Base-by-base conservation (phyloP, 92 coral and sea anemone genomes). In the Siderastrea radians region DNA sequence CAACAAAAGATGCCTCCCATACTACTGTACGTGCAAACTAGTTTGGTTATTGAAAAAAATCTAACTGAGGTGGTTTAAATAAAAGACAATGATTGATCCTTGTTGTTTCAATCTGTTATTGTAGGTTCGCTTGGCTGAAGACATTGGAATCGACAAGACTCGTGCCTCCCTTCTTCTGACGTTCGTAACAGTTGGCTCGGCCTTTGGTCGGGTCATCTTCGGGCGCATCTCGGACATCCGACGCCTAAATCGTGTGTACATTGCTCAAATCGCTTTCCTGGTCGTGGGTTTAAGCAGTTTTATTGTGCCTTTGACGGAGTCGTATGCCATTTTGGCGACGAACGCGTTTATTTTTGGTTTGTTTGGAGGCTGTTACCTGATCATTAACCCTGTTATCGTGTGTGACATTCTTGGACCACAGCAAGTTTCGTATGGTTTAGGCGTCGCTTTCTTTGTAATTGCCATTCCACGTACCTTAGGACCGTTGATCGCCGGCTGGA, bases 81-180 rank as follows among this genome's bases (percentile, higher is more conserved):
- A 26, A 26, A 26, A 26, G 38, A 26, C 38, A 26, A 26, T 26
- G 38, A 26, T 26, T 26, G 38, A 26, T 26, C 38, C 38, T 0
- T 15, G 2, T 6, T 9, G 6, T 45, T 19, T 63, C 13, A 58
- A 54, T 61, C 26, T 1, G 68, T 70, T 19, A 3, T 51, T 59
- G 6, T 63, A 94, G 98, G 95, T 93, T 73, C 95, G 94, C 51
- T 82, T 86, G 67, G 98, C 92, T 7, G 93, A 94, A 64, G 94
- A 90, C 68, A 60, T 92, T 48, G 91, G 94, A 19, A 79, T 88
- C 53, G 76, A 68, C 78, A 75, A 89, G 80, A 86, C 88, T 2
- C 78, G 79, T 4, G 89, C 98, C n/a, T 92, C 98, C 26, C 82
- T 86, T 48, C 98, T 94, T 19, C 81, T 94, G 9, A 90, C 92